phyloP scores from a whole-genome alignment of 2,888 invertebrate species.

The Timema podura region DNA sequence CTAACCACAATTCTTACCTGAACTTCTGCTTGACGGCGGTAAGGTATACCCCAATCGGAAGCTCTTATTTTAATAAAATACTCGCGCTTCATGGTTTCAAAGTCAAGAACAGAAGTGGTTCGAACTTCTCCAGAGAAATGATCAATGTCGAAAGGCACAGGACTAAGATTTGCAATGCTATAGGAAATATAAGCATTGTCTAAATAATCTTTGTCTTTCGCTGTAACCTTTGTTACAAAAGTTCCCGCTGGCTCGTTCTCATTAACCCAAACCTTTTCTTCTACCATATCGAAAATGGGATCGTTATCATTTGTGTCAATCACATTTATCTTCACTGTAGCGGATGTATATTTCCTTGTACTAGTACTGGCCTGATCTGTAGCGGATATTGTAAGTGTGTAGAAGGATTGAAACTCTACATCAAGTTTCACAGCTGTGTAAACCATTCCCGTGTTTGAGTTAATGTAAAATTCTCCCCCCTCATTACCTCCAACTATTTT shows the following conservation, averaged over 20 bases:
- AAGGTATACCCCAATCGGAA: slow-evolving; percentile 93
- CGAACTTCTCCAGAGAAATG: slow-evolving; percentile 88
- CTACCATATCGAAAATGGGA: slow-evolving; percentile 74
- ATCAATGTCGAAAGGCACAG: slow-evolving; percentile 93
- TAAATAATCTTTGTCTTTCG: slow-evolving; percentile 85
- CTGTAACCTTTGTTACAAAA: slow-evolving; percentile 76
- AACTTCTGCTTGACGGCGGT: slow-evolving; percentile 86
- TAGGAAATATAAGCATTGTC: slow-evolving; percentile 96
- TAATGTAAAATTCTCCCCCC: slow-evolving; percentile 80
- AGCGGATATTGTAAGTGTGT: slow-evolving; percentile 84
- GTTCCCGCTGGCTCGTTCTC: slow-evolving; percentile 88
- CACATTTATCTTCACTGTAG: slow-evolving; percentile 84
- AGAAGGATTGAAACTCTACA: slow-evolving; percentile 77
- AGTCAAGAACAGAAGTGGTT: slow-evolving; percentile 80
- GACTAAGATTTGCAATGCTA: slow-evolving; percentile 83
- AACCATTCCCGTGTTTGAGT: slow-evolving; percentile 84
- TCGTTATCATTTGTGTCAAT: slow-evolving; percentile 93
- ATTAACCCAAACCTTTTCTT: slow-evolving; percentile 67
- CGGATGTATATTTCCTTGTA: slow-evolving; percentile 79
- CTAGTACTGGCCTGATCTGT: slow-evolving; percentile 83
- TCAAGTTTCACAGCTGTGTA: slow-evolving; percentile 79
- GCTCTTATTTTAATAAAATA: slow-evolving; percentile 81
- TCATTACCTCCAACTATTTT: slow-evolving; percentile 91
- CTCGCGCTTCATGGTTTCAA: slow-evolving; percentile 82
- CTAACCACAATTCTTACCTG: slow-evolving; percentile 72